Conservation (phyloP, 2,888 invertebrate genomes). For the Linyphia triangularis region DNA sequence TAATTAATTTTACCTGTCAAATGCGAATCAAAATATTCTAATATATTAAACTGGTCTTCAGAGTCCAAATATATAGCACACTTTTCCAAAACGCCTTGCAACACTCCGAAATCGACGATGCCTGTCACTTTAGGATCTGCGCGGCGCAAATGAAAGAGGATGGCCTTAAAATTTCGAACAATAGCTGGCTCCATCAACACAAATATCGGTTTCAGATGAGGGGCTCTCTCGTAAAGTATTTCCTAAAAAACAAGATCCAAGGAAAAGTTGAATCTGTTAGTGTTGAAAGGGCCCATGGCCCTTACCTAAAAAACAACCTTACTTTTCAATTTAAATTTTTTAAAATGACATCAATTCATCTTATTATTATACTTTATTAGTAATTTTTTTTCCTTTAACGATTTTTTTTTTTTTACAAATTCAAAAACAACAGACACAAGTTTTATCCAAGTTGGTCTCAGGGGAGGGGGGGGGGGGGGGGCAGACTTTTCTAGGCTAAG, state of each 20-base stretch:
- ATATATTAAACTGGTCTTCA: constrained; percentile 57
- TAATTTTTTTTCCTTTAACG: too few species aligned
- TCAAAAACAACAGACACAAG: too few species aligned
- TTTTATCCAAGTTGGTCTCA: too few species aligned
- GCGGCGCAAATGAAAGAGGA: constrained; percentile 51
- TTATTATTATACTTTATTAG: too few species aligned
- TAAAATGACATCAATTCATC: too few species aligned
- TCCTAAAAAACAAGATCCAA: constrained; percentile 22
- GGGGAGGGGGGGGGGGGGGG: too few species aligned
- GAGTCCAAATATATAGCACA: constrained; percentile 25
- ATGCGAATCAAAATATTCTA: constrained; percentile 63
- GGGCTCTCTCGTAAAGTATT: constrained; percentile 49
- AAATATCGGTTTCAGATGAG: constrained; percentile 34
- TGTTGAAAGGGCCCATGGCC: background rate
- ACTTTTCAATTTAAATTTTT: too few species aligned
- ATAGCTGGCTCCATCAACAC: constrained; percentile 51
- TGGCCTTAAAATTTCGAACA: constrained; percentile 47
- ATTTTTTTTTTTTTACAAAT: too few species aligned
- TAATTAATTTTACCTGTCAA: constrained; percentile 60
- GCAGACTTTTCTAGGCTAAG: too few species aligned
- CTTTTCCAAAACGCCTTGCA: constrained; percentile 41
- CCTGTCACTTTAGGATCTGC: constrained; percentile 54
- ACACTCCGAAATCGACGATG: constrained; percentile 15
- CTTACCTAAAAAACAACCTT: too few species aligned
- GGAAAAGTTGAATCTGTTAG: background rate